Base-by-base conservation (phyloP, 2,888 invertebrate species). In the Seira ritae region DNA sequence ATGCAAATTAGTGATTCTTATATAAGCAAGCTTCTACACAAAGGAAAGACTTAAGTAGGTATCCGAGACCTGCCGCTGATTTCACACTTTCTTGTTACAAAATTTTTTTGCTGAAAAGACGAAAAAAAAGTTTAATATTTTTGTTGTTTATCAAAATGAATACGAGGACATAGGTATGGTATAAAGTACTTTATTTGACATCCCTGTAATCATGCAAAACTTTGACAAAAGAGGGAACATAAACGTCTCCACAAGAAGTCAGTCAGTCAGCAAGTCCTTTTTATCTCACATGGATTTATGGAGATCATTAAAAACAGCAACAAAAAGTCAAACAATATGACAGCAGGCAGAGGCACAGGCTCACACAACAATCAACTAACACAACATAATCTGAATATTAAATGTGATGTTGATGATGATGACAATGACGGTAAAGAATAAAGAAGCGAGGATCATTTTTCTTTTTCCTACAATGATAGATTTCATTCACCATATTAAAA, bases 201-300 rank as follows among this genome's bases (percentile, higher is more conserved):
- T 42, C 6, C 12, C 6, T 42, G 12, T 10, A 17, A 65, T 65
- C 55, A 71, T 8, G 19, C 24, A 66, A 66, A 66, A 12, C 42
- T 22, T 74, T 74, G 50, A 20, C 55, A 46, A 68, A 68, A 68
- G 65, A 65, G 31, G 62, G 37, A 65, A 46, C 37, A 67, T 69
- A 77, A 77, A 69, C 60, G 55, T 69, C 69, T 69, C 42, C 19
- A 8, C 66, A 78, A 77, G 78, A 78, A 78, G 50, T 50, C 50
- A 55, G 50, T 50, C 50, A 55, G 22, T 69, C 69, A 77, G 69
- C 62, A 69, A 69, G 37, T 46, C 46, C 23, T 22, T 66, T n/a
- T 23, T 20, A n/a, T 62, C 60, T 1, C 23, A 42, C 42, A 55
- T 24, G 62, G 71, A 65, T 46, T 71, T 78, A 50, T 69, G 69